Conservation (phyloP, 2,113 vertebrate genomes). For the Aplodontia rufa region DNA sequence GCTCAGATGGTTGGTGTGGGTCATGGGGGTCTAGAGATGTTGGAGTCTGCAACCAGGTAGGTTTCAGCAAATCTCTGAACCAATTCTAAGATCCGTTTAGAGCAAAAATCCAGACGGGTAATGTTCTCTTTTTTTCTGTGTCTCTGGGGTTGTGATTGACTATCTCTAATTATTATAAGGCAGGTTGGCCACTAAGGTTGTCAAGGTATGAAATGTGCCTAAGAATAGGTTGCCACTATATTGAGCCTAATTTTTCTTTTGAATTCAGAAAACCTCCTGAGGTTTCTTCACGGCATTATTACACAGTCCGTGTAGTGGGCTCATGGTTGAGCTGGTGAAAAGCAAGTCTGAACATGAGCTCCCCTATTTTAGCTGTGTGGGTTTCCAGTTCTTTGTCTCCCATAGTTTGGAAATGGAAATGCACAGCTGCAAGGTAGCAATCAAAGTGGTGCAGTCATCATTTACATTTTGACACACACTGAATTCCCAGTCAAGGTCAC, state of each 20-base stretch:
- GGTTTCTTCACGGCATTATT: background rate
- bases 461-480: conserved; percentile 68
- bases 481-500: conserved; percentile 78
- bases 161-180: background rate
- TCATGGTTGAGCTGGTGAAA: background rate
- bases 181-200: background rate
- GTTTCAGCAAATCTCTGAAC: background rate
- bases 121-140: background rate
- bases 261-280: background rate
- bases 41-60: background rate
- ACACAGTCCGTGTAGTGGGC: background rate
- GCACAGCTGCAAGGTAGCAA: conserved; percentile 56
- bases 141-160: background rate
- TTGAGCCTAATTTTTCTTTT: background rate
- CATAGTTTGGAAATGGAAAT: conserved; percentile 37
- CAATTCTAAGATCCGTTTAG: background rate
- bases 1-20: background rate
- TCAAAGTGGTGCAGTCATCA: conserved; percentile 44
- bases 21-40: background rate
- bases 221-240: background rate
- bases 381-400: conserved; percentile 54
- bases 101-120: background rate
- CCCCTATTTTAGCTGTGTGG: background rate
- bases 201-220: conserved; percentile 7
- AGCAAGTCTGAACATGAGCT: conserved; percentile 29